These are phyloP conservation scores for Rhodeus uyekii DNA, from an alignment of 2,797 vertebrate genomes.

Conservation along the genomic window DNA sequence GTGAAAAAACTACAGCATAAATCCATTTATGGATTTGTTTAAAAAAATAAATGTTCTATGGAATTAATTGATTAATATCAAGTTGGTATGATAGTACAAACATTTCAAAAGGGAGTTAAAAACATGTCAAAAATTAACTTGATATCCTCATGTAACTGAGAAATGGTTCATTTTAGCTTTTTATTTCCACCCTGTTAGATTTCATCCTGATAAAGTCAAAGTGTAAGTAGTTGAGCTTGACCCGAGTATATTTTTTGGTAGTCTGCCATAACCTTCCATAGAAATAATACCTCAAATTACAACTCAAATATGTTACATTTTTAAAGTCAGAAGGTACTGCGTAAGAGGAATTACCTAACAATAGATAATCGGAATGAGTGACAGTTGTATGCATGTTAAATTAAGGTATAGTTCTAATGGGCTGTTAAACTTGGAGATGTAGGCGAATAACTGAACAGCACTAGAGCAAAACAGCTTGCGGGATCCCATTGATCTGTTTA, in stretches of 20 bases:
- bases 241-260: neutral
- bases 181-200: neutral
- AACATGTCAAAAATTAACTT: neutral
- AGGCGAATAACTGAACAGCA: constrained; percentile 34
- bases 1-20: neutral
- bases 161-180: neutral
- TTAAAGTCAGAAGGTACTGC: neutral
- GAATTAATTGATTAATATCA: neutral
- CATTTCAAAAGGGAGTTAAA: neutral
- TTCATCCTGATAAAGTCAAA: neutral
- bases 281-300: neutral
- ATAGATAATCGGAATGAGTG: constrained; percentile 6
- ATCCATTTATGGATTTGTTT: neutral
- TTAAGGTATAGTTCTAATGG: constrained; percentile 19
- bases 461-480: constrained; percentile 44
- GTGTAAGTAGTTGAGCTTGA: neutral
- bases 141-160: neutral
- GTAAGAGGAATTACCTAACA: constrained; percentile 12
- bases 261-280: neutral
- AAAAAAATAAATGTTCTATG: neutral
- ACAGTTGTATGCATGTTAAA: neutral
- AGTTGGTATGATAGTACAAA: neutral
- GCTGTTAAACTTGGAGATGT: constrained; percentile 29
- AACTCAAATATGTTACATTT: neutral
- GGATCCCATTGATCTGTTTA: constrained; percentile 57